A percentile compares a stretch with the other conserved stretches of the same genome.
Conservation (phyloP, 2,888 invertebrate species). For the Drosophila putrida region DNA sequence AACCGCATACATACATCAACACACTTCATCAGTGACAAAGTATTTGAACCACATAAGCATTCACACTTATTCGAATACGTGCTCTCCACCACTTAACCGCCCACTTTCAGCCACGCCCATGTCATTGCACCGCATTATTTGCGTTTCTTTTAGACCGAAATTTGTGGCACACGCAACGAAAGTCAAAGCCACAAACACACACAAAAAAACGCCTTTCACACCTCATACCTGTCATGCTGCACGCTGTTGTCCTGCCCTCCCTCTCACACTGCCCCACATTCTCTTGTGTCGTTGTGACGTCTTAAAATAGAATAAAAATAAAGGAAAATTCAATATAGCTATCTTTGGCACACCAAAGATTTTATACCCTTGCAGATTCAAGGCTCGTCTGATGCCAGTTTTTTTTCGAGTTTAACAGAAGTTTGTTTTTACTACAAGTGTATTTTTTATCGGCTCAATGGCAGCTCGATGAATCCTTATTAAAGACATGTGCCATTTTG, state of each 20-base stretch:
- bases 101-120: constrained; percentile 40
- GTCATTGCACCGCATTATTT: constrained; percentile 67
- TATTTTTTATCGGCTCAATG: too few species aligned
- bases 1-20: constrained; percentile 20
- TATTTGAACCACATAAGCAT: constrained; percentile 15
- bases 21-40: constrained; percentile 17
- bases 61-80: not conserved
- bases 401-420: too few species aligned
- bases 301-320: constrained; percentile 19
- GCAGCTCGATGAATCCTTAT: too few species aligned
- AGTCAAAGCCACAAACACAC: constrained; percentile 23
- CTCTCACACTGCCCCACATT: constrained; percentile 16
- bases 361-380: not conserved
- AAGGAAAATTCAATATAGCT: not conserved
- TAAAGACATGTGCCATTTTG: too few species aligned
- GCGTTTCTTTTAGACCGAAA: constrained; percentile 49
- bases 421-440: too few species aligned
- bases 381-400: too few species aligned
- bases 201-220: constrained; percentile 18
- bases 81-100: constrained; percentile 2
- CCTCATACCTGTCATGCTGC: constrained; percentile 29
- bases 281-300: constrained; percentile 33
- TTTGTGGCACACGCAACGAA: constrained; percentile 43
- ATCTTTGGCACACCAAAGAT: not conserved
- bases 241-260: constrained; percentile 18